phyloP scores from a whole-genome alignment of 35 echinoderm and acorn worm genomes.

The Diadema setosum region DNA sequence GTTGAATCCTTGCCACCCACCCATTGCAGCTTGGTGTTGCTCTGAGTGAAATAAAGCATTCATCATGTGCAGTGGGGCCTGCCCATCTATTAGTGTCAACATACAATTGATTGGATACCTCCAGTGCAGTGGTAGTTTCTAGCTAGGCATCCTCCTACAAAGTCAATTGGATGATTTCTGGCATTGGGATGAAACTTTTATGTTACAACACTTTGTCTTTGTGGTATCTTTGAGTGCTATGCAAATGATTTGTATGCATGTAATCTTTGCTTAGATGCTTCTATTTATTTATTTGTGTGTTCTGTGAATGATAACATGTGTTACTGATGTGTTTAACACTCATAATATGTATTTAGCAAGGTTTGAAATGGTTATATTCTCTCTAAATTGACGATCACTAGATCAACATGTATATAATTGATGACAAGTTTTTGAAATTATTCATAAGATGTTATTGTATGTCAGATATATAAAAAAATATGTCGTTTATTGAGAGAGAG shows the following conservation, averaged over 20 bases:
- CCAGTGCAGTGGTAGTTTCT: no score
- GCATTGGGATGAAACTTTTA: not conserved
- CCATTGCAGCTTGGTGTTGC: no score
- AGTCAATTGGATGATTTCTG: not conserved
- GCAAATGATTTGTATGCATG: not conserved
- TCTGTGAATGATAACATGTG: not conserved
- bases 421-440: not conserved
- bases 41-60: not conserved
- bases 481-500: not conserved
- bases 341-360: not conserved
- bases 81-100: not conserved
- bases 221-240: not conserved
- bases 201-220: not conserved
- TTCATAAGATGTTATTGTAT: not conserved
- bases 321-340: not conserved
- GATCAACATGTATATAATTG: not conserved
- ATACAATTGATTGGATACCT: not conserved
- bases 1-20: no score
- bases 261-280: not conserved
- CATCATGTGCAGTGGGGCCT: not conserved
- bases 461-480: not conserved
- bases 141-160: not conserved
- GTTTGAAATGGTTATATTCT: not conserved
- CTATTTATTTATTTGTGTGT: not conserved
- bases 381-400: not conserved